Base-by-base conservation (phyloP, 53 echinoderm and acorn worm genomes). In the Paracentrotus lividus region DNA sequence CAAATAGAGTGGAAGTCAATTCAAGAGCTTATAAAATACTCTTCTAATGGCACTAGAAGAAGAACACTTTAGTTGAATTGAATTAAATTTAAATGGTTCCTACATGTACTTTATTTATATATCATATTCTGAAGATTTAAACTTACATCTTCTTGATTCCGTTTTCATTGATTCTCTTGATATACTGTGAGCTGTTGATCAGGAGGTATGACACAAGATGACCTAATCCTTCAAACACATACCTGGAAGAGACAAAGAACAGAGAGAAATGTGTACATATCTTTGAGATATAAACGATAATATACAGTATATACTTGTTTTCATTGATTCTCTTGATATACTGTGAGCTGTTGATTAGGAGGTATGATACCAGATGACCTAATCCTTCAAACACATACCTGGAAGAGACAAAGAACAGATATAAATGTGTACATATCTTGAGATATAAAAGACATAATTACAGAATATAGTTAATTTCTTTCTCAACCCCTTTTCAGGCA, bases 71-170 rank as follows among this genome's bases (percentile, higher is more conserved):
- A 6, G 7, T 12, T 12, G 12, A 51, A 51, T 51, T 51, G n/a
- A n/a, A n/a, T n/a, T n/a, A n/a, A n/a, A n/a, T n/a, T n/a, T n/a
- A n/a, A n/a, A n/a, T n/a, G n/a, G n/a, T 12, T 12, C 51, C 51
- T 51, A 6, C 12, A 6, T 51, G 12, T 51, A 51, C 51, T 51
- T 12, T 51, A 6, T 8, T 51, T 12, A 51, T 51, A 51, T 51
- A 57, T 18, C 20, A 27, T 64, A 29, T 27, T 36, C 16, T n/a
- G n/a, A n/a, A 38, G 72, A 14, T 38, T 4, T 18, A 12, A 16
- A 95, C 97, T 96, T 94, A 98, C 99, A 98, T 98, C 93, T 98
- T 98, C 95, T 98, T 98, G 96, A 98, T 98, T 44, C 99, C 99
- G 86, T 98, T 97, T 44, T 98, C 99, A 93, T 98, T 98, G 51